These are phyloP conservation scores for Lepetodrilus schrolli DNA, from an alignment of 2,888 invertebrate genomes.

Conservation along the genomic window DNA sequence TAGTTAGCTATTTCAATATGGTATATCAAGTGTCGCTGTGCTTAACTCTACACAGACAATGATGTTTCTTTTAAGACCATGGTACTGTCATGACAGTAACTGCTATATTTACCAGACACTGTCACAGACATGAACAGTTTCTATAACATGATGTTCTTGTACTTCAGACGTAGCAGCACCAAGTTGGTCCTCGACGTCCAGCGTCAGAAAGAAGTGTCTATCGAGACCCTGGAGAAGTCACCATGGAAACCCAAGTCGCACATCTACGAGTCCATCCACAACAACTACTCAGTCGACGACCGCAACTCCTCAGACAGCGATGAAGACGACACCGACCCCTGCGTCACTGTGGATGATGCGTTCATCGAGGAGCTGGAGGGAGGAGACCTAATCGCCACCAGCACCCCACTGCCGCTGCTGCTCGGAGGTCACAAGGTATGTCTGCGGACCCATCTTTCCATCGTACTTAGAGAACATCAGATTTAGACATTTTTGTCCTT, in stretches of 20 bases:
- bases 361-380: conserved; percentile 39
- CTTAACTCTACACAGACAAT: too few species aligned
- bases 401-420: conserved; percentile 59
- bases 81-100: too few species aligned
- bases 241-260: conserved; percentile 38
- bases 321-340: conserved; percentile 53
- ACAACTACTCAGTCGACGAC: conserved; percentile 29
- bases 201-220: conserved; percentile 44
- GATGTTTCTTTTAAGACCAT: too few species aligned
- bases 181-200: conserved; percentile 54
- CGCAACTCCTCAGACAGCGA: conserved; percentile 37
- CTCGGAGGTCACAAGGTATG: conserved; percentile 58
- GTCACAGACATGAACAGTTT: too few species aligned
- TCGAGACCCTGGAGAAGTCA: conserved; percentile 46
- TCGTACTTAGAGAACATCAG: too few species aligned
- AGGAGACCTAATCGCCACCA: conserved; percentile 51
- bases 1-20: not conserved
- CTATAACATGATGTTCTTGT: too few species aligned
- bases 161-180: conserved; percentile 50
- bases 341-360: conserved; percentile 49
- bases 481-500: not conserved
- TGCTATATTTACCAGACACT: too few species aligned
- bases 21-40: not conserved
- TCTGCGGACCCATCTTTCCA: not conserved
- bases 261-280: conserved; percentile 45